These are phyloP conservation scores for Cydia amplana DNA, from an alignment of 1,140 invertebrate species.

Conservation along the genomic window DNA sequence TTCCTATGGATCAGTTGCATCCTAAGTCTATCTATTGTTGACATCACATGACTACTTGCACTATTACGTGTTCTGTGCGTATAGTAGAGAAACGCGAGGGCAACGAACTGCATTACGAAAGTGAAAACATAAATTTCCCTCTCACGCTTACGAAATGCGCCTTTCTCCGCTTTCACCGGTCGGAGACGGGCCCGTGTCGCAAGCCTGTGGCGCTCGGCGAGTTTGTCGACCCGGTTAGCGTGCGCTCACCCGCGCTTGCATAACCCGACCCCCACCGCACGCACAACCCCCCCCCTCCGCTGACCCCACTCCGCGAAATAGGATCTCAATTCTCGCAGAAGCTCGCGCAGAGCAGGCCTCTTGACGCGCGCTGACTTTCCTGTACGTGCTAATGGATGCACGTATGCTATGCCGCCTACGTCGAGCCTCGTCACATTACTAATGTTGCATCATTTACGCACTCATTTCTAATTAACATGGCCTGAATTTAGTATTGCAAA, in stretches of 20 bases:
- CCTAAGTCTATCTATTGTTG: background rate
- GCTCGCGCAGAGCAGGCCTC: conserved; percentile 54
- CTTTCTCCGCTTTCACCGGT: conserved; percentile 77
- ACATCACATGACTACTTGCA: background rate
- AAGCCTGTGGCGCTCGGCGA: conserved; percentile 52
- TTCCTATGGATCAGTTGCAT: background rate
- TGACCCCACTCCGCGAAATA: conserved; percentile 55
- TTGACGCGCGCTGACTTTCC: conserved; percentile 37
- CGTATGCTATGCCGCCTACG: conserved; percentile 34
- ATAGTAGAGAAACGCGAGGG: conserved; percentile 41
- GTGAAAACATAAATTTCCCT: conserved; percentile 79
- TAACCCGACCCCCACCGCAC: conserved; percentile 59
- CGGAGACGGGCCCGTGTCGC: conserved; percentile 55
- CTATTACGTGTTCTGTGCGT: conserved; percentile 18
- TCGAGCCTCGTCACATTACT: conserved; percentile 22
- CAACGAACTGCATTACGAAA: conserved; percentile 72
- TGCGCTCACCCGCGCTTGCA: conserved; percentile 78
- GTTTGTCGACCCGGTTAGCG: conserved; percentile 76
- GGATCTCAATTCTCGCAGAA: conserved; percentile 50
- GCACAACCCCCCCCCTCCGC: conserved; percentile 40
- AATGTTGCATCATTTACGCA: conserved; percentile 19
- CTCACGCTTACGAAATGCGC: conserved; percentile 76
- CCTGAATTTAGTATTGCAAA: background rate
- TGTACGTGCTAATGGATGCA: conserved; percentile 64
- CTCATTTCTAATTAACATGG: conserved; percentile 24